These are phyloP conservation scores for Poeciliopsis turrubarensis DNA, from an alignment of 2,113 vertebrate species.

Conservation along the genomic window DNA sequence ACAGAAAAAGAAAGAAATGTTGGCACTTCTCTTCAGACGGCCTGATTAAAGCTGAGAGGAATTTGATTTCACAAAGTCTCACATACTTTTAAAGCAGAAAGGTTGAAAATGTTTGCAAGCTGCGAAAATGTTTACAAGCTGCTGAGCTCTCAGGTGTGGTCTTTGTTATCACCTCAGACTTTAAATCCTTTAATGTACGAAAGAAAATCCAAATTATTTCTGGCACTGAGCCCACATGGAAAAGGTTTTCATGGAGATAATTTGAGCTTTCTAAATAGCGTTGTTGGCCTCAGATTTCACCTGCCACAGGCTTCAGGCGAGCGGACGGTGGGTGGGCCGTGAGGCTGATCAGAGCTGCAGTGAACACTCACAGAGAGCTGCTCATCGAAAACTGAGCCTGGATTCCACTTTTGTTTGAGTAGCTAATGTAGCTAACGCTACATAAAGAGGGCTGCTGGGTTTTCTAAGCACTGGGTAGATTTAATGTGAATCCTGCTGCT, in stretches of 20 bases:
- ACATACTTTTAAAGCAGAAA: constrained; percentile 4
- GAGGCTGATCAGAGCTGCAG: not conserved
- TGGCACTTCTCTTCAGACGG: constrained; percentile 6
- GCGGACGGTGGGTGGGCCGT: not conserved
- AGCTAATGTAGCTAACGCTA: not conserved
- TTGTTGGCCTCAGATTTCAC: not conserved
- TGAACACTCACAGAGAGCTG: not conserved
- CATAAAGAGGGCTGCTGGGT: not conserved
- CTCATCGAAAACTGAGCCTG: not conserved
- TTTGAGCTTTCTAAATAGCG: not conserved
- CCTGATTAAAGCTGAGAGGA: constrained; percentile 39
- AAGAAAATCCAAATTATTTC: not conserved
- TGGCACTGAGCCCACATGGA: not conserved
- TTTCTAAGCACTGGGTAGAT: not conserved
- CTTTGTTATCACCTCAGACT: not conserved
- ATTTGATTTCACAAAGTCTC: constrained; percentile 29
- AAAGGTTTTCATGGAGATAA: not conserved
- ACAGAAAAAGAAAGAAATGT: not conserved
- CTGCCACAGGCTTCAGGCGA: not conserved
- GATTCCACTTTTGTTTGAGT: not conserved
- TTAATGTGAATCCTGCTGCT: not conserved
- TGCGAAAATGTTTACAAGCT: not conserved
- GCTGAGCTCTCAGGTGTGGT: constrained; percentile 7
- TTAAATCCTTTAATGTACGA: not conserved
- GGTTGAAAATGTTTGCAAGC: constrained; percentile 14